Evolutionary conservation across 2,113 vertebrate genomes (phyloP), one percentile per base, ranked within the genome.

Genomic region (Hucho hucho): DNA sequence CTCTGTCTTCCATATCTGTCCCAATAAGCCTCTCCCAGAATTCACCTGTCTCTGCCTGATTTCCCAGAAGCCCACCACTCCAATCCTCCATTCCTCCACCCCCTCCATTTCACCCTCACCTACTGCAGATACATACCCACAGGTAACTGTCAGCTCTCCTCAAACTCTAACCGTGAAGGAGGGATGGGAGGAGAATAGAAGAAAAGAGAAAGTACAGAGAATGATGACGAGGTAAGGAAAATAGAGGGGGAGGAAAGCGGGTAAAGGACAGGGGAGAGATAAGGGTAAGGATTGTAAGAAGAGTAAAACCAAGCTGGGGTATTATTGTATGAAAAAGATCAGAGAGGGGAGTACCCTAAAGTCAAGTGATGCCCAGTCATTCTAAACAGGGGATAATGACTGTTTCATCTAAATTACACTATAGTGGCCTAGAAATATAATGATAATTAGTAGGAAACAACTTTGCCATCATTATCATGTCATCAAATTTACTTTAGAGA

Each of bases 1-100:
- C 53, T 56, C 14, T 20, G 53, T 56, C 53, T 76, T 72, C 37
- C 70, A 75, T 67, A 79, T 74, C 75, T 75, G 56, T 83, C 73
- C 85, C 63, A 83, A 74, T 75, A 79, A 77, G 20, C 29, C 66
- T 64, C 79, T 87, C 32, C 74, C 75, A 69, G 58, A 49, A 72
- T 80, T 53, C 32, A 68, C 29, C 59, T 28, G 68, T 46, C 65
- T 29, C 75, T 63, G 58, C 72, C 78, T 76, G 77, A 88, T 85
- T 84, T 83, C 73, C 78, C 81, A 82, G 69, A 75, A 74, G 75
- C 49, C 59, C 46, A 22, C 26, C 56, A n/a, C 59, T 63, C 59
- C 56, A 69, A 9, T 69, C 14, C 49, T 22, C 58, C 69, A 53
- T 63, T 72, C 32, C 32, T 7, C 69, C 72, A 76, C 47, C 66